Evolutionary conservation across 2,888 invertebrate species (phyloP), one percentile per base, ranked within the genome.

Genomic region (Diabrotica balteata): DNA sequence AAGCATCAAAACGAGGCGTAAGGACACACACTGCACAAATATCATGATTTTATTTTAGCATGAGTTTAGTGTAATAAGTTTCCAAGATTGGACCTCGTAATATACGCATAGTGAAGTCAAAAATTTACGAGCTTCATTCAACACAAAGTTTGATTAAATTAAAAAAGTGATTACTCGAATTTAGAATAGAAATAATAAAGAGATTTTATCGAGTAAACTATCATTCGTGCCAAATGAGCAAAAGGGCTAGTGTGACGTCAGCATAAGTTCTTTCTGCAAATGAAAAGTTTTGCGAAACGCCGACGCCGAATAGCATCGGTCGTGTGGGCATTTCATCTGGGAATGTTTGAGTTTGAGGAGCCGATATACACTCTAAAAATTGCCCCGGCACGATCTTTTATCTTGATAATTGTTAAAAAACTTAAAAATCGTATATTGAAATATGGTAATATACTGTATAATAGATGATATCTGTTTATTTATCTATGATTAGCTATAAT

Each of bases 1-100:
- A 17, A 2, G 17, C 17, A 17, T 17, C 17, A 17, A 17, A 2
- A 17, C 17, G 17, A 17, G 17, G 17, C 2, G 17, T 17, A 17
- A 17, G 17, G 17, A 17, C 17, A 17, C 1, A 17, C 17, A 17
- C 17, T 17, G 17, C 17, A 17, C 17, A 17, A 17, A 17, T 32
- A 32, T 2, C 4, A 32, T 69, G 70, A 71, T 61, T 66, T 69
- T 64, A 67, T 62, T 69, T 65, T 65, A 58, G 64, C 62, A 58
- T 64, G 32, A 32, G 32, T 32, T 32, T 32, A 32, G 32, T 5
- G 32, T 2, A 32, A 32, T 2, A 32, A 32, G 1, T 17, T 32
- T 32, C 32, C 4, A 2, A 4, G 32, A 32, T 32, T 32, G 32
- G 4, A 32, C 32, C 3, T 32, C 32, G 32, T 32, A 32, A 32